Evolutionary conservation across 2,113 vertebrate species (phyloP).

Genomic region (Baryphthengus martii): DNA sequence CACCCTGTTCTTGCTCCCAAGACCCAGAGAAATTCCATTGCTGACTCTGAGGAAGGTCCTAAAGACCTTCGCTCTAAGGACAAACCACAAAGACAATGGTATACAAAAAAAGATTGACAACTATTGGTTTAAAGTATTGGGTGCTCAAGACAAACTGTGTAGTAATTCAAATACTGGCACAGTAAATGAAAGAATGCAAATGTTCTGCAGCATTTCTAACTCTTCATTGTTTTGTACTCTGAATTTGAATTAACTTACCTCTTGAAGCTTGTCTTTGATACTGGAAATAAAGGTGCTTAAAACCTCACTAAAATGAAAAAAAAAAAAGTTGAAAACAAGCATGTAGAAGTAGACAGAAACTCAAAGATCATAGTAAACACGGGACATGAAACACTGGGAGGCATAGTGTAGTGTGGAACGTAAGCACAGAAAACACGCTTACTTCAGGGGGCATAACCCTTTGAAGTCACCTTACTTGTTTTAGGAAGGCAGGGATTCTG

Average conservation of each 20-base stretch:
- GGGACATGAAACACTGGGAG: background rate
- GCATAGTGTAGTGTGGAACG: background rate
- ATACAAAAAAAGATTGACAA: background rate
- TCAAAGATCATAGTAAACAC: background rate
- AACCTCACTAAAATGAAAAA: conserved; percentile 77
- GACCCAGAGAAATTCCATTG: background rate
- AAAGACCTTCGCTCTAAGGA: background rate
- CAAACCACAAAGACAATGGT: background rate
- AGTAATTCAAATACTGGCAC: background rate
- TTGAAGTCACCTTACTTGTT: background rate
- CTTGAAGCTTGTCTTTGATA: conserved; percentile 78
- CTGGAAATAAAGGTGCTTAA: conserved; percentile 76
- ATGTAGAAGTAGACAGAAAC: background rate
- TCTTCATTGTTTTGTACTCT: background rate
- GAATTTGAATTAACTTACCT: conserved; percentile 75
- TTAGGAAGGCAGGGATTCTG: background rate
- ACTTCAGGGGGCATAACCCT: background rate
- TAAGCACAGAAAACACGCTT: background rate
- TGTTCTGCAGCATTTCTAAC: background rate
- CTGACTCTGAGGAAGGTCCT: background rate
- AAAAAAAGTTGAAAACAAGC: background rate
- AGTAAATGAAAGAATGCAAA: background rate
- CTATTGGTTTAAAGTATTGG: background rate
- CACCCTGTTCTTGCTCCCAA: background rate
- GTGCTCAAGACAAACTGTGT: background rate